These are phyloP conservation scores for Acromyrmex echinatior DNA, from an alignment of 1,140 invertebrate species.

Conservation along the genomic window DNA sequence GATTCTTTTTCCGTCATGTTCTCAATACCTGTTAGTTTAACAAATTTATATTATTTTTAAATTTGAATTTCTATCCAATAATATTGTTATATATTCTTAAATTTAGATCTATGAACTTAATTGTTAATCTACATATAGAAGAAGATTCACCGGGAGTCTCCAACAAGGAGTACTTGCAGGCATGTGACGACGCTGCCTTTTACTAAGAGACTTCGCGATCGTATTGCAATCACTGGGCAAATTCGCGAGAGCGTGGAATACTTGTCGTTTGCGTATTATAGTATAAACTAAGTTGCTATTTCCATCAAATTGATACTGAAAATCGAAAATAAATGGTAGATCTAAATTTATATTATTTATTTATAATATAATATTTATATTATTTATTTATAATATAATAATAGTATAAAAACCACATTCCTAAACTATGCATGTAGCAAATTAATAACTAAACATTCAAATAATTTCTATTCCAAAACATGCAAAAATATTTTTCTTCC, in stretches of 20 bases:
- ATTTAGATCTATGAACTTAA: background rate
- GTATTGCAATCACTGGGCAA: slow-evolving; percentile 96
- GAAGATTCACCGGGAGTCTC: slow-evolving; percentile 91
- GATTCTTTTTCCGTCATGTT: slow-evolving; percentile 98
- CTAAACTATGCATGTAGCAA: background rate
- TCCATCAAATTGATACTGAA: slow-evolving; percentile 98
- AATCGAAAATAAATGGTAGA: slow-evolving; percentile 29
- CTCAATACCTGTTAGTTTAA: slow-evolving; percentile 90
- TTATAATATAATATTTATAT: background rate
- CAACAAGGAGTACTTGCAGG: slow-evolving; percentile 90
- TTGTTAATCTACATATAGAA: slow-evolving; percentile 1
- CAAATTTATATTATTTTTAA: slow-evolving; percentile 6
- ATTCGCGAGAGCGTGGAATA: slow-evolving; percentile 98
- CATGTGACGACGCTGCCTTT: slow-evolving; percentile 88
- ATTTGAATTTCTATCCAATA: background rate
- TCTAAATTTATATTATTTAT: too few species aligned
- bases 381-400: background rate
- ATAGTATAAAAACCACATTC: background rate
- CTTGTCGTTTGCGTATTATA: slow-evolving; percentile 98
- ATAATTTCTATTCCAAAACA: background rate
- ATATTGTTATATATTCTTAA: background rate
- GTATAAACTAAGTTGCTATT: slow-evolving; percentile 99
- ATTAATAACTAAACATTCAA: slow-evolving; percentile 12
- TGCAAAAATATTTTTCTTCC: slow-evolving; percentile 4
- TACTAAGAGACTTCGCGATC: slow-evolving; percentile 94